Conservation (phyloP, 2,797 vertebrate genomes). For the Antrozous pallidus region DNA sequence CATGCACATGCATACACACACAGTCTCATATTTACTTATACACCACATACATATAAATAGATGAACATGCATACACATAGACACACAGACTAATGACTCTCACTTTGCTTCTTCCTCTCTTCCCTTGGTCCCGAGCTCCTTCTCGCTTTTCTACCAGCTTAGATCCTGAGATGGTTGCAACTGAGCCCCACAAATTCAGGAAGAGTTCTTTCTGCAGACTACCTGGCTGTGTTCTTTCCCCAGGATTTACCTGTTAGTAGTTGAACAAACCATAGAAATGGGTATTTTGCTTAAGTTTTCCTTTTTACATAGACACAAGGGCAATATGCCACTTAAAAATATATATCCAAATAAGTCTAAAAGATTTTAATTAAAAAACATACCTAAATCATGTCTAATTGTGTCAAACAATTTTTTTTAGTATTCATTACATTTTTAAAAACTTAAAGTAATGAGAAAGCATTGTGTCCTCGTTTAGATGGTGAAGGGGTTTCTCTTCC, state of each 20-base stretch:
- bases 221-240: not conserved
- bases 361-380: not conserved
- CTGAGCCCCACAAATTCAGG: not conserved
- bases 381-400: not conserved
- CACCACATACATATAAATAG: not conserved
- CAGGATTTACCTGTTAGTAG: not conserved
- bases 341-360: not conserved
- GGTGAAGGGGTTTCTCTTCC: not conserved
- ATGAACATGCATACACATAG: not conserved
- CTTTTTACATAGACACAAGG: not conserved
- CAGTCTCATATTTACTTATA: not conserved
- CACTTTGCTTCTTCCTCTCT: not conserved
- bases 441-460: not conserved
- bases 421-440: not conserved
- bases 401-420: not conserved
- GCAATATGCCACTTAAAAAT: not conserved
- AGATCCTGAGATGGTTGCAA: not conserved
- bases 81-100: not conserved
- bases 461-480: not conserved
- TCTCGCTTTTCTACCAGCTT: not conserved
- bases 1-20: not conserved
- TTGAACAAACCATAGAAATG: not conserved
- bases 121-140: not conserved
- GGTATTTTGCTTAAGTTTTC: not conserved
- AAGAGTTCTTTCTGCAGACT: not conserved